These are phyloP conservation scores for Stegana nigrithorax DNA, from an alignment of 2,888 invertebrate genomes.

Conservation along the genomic window DNA sequence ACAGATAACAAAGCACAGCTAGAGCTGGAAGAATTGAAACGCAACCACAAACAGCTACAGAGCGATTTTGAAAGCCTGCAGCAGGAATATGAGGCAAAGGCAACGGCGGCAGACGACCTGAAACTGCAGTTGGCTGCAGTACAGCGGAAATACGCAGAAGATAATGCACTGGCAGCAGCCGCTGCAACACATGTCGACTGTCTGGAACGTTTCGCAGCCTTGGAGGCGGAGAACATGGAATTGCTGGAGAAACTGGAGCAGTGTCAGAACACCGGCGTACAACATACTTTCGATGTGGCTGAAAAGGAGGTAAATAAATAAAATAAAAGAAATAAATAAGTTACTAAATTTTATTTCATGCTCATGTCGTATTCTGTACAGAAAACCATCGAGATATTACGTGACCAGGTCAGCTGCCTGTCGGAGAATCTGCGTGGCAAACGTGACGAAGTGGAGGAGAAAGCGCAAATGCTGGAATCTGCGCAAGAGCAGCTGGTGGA, in stretches of 20 bases:
- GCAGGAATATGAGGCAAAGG: slow-evolving; percentile 48
- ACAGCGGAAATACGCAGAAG: slow-evolving; percentile 41
- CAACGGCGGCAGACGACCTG: neutral
- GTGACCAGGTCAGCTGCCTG: slow-evolving; percentile 62
- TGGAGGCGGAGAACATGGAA: slow-evolving; percentile 62
- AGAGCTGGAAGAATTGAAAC: slow-evolving; percentile 49
- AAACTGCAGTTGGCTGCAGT: slow-evolving; percentile 20
- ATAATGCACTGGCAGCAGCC: slow-evolving; percentile 21
- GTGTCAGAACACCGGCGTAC: slow-evolving; percentile 49
- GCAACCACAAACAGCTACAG: slow-evolving; percentile 45
- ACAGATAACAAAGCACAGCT: slow-evolving; percentile 31
- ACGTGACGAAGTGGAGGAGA: slow-evolving; percentile 65
- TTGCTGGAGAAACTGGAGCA: slow-evolving; percentile 59
- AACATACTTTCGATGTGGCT: slow-evolving; percentile 54
- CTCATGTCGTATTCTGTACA: slow-evolving; percentile 25
- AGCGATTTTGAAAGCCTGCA: slow-evolving; percentile 48
- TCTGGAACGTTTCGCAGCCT: slow-evolving; percentile 27
- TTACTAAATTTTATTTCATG: too few relatives aligned
- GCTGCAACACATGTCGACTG: slow-evolving; percentile 36
- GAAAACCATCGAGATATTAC: slow-evolving; percentile 63
- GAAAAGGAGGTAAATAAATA: slow-evolving; percentile 59
- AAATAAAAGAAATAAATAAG: too few relatives aligned
- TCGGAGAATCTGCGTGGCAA: slow-evolving; percentile 65
- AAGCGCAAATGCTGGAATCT: slow-evolving; percentile 59
- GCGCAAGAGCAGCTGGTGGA: slow-evolving; percentile 65